phyloP scores from a whole-genome alignment of 1,140 invertebrate species.

The Doryteuthis pealeii region DNA sequence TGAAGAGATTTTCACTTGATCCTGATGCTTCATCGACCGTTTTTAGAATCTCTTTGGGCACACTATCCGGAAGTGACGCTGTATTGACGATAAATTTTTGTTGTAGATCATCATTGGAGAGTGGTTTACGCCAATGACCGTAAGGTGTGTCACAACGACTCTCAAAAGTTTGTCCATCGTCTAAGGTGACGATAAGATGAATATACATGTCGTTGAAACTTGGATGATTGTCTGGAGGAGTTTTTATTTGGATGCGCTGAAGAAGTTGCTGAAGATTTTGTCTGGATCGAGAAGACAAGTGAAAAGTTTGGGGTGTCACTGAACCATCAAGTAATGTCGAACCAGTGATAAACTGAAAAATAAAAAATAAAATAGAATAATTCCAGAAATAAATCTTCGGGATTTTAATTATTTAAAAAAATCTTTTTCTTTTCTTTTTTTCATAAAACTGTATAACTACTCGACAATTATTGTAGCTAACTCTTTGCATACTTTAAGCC shows the following conservation, averaged over 20 bases:
- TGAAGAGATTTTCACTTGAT: not conserved
- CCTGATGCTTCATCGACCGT: slow-evolving; percentile 9
- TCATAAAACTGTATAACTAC: too few species aligned
- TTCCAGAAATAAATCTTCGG: too few species aligned
- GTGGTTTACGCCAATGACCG: slow-evolving; percentile 48
- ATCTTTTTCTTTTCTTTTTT: too few species aligned
- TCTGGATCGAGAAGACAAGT: slow-evolving; percentile 22
- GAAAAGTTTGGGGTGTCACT: slow-evolving; percentile 35
- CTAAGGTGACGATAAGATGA: slow-evolving; percentile 30
- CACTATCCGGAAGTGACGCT: slow-evolving; percentile 13
- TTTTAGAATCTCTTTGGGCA: slow-evolving; percentile 27
- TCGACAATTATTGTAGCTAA: too few species aligned
- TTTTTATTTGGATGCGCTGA: slow-evolving; percentile 30
- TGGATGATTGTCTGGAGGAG: slow-evolving; percentile 35
- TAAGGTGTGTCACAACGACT: slow-evolving; percentile 40
- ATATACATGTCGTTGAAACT: slow-evolving; percentile 50
- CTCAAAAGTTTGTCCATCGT: slow-evolving; percentile 25
- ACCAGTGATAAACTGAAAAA: slow-evolving; percentile 36
- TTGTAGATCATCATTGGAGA: slow-evolving; percentile 35
- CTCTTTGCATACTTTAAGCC: too few species aligned
- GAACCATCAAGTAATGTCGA: slow-evolving; percentile 41
- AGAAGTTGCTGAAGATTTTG: slow-evolving; percentile 32
- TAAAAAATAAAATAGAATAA: not conserved
- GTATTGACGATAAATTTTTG: slow-evolving; percentile 42
- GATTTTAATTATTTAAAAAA: too few species aligned